These are phyloP conservation scores for Gorsachius goisagi DNA, from an alignment of 2,113 vertebrate genomes.

Conservation along the genomic window DNA sequence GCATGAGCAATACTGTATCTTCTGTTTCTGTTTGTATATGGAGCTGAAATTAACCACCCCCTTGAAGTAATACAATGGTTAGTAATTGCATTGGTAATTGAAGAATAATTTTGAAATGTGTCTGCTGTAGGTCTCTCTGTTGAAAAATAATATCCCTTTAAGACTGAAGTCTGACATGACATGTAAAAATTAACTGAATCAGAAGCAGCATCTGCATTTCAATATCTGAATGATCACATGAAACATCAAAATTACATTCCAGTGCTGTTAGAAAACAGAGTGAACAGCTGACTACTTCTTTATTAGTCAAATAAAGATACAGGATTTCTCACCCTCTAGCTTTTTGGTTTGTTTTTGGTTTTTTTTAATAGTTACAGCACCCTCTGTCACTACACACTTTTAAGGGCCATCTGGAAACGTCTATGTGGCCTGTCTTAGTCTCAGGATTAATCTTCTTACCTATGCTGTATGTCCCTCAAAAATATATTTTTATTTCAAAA, in stretches of 20 bases:
- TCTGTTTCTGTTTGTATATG: not conserved
- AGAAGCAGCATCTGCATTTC: not conserved
- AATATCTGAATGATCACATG: not conserved
- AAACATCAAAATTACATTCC: not conserved
- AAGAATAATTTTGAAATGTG: not conserved
- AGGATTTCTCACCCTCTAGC: not conserved
- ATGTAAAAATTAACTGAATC: not conserved
- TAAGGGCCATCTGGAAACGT: not conserved
- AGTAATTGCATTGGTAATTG: not conserved
- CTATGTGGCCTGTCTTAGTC: not conserved
- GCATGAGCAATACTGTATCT: not conserved
- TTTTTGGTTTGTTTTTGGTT: not conserved
- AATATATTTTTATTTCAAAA: not conserved
- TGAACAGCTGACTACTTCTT: not conserved
- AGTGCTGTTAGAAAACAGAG: not conserved
- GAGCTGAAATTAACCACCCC: not conserved
- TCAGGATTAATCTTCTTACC: not conserved
- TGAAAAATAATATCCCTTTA: not conserved
- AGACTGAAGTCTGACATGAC: not conserved
- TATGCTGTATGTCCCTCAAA: not conserved
- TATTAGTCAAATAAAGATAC: not conserved
- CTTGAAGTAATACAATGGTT: not conserved
- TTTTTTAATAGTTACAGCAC: not conserved
- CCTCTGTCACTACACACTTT: not conserved
- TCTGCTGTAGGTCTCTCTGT: not conserved